phyloP scores from a whole-genome alignment of 2,113 vertebrate genomes.

The Balaeniceps rex region DNA sequence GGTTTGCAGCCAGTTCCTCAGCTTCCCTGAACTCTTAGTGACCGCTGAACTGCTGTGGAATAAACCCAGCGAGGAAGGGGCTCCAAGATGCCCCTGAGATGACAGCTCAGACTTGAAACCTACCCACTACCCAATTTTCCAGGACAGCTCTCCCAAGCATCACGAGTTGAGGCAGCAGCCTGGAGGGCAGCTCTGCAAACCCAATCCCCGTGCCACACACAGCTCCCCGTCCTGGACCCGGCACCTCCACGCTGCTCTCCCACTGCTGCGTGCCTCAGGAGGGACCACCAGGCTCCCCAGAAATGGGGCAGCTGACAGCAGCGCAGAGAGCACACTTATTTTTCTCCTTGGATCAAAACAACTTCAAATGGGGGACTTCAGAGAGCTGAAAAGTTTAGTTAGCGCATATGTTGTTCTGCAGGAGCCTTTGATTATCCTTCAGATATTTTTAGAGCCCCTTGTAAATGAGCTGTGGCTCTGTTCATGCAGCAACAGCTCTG shows the following conservation, averaged over 20 bases:
- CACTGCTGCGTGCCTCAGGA: not conserved
- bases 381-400: not conserved
- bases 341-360: not conserved
- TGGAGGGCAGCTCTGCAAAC: not conserved
- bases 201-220: accelerated
- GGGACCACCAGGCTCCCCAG: not conserved
- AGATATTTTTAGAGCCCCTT: slow-evolving; percentile 25
- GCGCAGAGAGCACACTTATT: not conserved
- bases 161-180: accelerated
- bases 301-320: not conserved
- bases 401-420: not conserved
- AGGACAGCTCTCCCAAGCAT: not conserved
- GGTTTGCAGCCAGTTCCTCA: not conserved
- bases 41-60: not conserved
- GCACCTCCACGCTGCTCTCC: accelerated
- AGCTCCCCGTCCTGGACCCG: accelerated
- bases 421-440: slow-evolving; percentile 40
- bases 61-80: not conserved
- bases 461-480: not conserved
- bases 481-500: not conserved
- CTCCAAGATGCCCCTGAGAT: not conserved
- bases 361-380: not conserved
- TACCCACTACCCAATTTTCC: not conserved
- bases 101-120: not conserved
- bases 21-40: not conserved